Percentiles rank a stretch among this genome's conserved stretches.
Conservation (phyloP, 2,113 vertebrate genomes). For the Lates calcarifer region DNA sequence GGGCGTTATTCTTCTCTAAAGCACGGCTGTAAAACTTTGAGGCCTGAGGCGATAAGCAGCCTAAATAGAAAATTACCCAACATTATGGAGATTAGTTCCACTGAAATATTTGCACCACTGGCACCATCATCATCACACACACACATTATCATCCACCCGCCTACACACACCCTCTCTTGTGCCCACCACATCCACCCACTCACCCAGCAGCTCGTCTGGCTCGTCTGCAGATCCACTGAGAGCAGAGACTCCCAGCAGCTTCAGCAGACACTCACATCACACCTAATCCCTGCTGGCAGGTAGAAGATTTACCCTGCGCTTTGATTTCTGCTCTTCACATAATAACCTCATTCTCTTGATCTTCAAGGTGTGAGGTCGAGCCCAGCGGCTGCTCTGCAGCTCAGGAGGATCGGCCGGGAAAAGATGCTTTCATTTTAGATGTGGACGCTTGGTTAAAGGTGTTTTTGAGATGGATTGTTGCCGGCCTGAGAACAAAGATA, state of each 20-base stretch:
- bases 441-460: no score
- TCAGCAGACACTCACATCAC: constrained; percentile 32
- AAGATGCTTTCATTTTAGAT: background rate
- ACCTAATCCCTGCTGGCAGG: constrained; percentile 34
- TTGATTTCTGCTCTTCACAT: constrained; percentile 17
- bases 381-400: background rate
- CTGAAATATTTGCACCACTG: background rate
- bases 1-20: background rate
- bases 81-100: background rate
- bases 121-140: background rate
- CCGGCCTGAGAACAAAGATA: no score
- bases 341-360: background rate
- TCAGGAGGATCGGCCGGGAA: background rate
- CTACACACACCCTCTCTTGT: background rate
- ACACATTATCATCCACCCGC: constrained; percentile 1
- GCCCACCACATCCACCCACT: background rate
- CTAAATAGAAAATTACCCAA: background rate
- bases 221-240: background rate
- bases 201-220: constrained; percentile 12
- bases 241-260: background rate
- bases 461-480: no score
- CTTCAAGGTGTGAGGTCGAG: constrained; percentile 7
- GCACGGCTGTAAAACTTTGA: background rate
- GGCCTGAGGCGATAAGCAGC: background rate
- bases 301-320: constrained; percentile 11